Conservation (phyloP, 2,113 vertebrate genomes). For the Channa maculata region DNA sequence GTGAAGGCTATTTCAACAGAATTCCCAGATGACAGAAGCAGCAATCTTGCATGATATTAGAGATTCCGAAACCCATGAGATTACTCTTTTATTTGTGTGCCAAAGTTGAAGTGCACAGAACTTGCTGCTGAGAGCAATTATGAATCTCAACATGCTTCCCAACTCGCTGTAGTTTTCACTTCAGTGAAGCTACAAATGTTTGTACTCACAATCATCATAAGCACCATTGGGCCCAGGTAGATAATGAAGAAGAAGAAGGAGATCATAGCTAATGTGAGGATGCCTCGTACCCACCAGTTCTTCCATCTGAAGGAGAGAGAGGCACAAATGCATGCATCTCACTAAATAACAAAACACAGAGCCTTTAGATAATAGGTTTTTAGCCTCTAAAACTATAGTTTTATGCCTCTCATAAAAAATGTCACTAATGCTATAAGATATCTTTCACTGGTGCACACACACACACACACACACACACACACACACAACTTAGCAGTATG, state of each 20-base stretch:
- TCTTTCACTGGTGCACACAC: no score
- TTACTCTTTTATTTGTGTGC: background rate
- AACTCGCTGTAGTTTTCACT: no score
- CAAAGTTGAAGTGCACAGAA: background rate
- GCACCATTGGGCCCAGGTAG: conserved; percentile 96
- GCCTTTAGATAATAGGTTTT: no score
- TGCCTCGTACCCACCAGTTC: conserved; percentile 99
- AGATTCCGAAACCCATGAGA: conserved; percentile 13
- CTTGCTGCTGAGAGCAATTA: background rate
- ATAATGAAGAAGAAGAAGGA: conserved; percentile 99
- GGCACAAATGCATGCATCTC: background rate
- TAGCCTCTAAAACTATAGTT: no score
- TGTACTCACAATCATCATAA: conserved; percentile 96
- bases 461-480: no score
- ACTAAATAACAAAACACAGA: background rate
- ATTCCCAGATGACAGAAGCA: conserved; percentile 25
- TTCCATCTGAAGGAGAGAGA: conserved; percentile 88
- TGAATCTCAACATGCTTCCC: no score
- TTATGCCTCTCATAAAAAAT: no score
- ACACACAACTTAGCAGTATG: background rate
- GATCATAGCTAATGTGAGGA: conserved; percentile 98
- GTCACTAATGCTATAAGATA: no score
- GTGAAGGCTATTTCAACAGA: conserved; percentile 19
- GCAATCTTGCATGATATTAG: background rate
- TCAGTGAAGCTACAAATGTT: background rate